Evolutionary conservation across 1,140 invertebrate species (phyloP).

Genomic region (Diploscapter pachys): DNA sequence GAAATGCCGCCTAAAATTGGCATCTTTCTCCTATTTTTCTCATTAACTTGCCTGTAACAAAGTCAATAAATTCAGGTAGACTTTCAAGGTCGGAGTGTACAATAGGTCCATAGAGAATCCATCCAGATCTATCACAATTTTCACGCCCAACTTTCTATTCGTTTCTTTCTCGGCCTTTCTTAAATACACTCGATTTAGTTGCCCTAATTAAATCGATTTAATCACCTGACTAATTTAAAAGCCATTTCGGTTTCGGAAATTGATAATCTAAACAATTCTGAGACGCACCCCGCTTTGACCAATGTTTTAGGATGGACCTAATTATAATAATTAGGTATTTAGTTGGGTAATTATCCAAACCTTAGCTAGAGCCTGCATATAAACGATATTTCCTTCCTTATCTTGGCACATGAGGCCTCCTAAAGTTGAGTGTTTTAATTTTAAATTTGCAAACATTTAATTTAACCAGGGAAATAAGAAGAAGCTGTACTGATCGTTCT

Average conservation of each 20-base stretch:
- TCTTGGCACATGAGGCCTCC: conserved; percentile 9
- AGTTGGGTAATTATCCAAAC: neutral
- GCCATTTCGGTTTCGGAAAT: conserved; percentile 28
- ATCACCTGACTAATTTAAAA: conserved; percentile 24
- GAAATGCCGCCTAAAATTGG: conserved; percentile 19
- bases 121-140: conserved; percentile 28
- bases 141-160: conserved; percentile 21
- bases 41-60: conserved; percentile 19
- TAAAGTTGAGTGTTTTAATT: neutral
- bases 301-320: conserved; percentile 33
- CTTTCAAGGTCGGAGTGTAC: conserved; percentile 35
- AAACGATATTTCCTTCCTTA: conserved; percentile 11
- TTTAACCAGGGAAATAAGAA: conserved; percentile 34
- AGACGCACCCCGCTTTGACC: conserved; percentile 25
- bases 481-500: conserved; percentile 21
- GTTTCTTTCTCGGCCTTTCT: conserved; percentile 12
- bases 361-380: conserved; percentile 9
- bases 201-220: no score
- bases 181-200: neutral
- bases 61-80: conserved; percentile 35
- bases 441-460: neutral
- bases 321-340: neutral
- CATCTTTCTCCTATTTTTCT: neutral
- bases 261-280: conserved; percentile 28
- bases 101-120: conserved; percentile 35